Evolutionary conservation across 2,113 vertebrate species (phyloP).

Genomic region (Pao palembangensis): DNA sequence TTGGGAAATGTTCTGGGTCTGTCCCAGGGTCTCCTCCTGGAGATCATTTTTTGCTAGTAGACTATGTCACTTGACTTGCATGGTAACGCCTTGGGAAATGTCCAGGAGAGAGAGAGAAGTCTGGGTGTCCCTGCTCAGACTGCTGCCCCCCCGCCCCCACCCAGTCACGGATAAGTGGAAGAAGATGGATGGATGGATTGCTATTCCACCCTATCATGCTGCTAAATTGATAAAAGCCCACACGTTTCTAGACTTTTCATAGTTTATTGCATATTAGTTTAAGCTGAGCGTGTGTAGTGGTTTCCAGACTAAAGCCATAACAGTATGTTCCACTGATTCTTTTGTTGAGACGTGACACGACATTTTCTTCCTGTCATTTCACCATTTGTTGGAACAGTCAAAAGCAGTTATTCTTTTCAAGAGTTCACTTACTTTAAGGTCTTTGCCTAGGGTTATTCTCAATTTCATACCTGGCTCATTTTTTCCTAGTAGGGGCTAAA

Average conservation of each 20-base stretch:
- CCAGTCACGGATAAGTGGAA: too few species aligned
- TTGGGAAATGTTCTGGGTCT: too few species aligned
- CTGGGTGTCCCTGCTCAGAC: not conserved
- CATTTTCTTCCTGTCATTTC: constrained; percentile 63
- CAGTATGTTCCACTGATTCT: not conserved
- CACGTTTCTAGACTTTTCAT: constrained; percentile 41
- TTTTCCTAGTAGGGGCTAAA: not conserved
- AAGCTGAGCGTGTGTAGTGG: constrained; percentile 23
- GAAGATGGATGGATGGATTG: not conserved
- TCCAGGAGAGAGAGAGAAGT: too few species aligned
- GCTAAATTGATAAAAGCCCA: constrained; percentile 37
- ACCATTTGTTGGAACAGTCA: constrained; percentile 46
- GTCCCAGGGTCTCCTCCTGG: too few species aligned
- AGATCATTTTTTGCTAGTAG: too few species aligned
- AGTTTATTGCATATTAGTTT: constrained; percentile 46
- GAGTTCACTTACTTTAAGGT: too few species aligned
- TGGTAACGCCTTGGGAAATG: too few species aligned
- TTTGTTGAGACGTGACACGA: constrained; percentile 20
- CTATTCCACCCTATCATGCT: constrained; percentile 34
- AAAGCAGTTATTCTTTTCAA: too few species aligned
- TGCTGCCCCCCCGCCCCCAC: not conserved
- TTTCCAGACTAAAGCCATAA: constrained; percentile 29
- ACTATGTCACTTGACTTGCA: too few species aligned
- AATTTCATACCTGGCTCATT: not conserved
- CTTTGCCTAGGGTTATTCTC: not conserved